Conservation (phyloP, 1,140 invertebrate species). For the Tachypleus tridentatus region DNA sequence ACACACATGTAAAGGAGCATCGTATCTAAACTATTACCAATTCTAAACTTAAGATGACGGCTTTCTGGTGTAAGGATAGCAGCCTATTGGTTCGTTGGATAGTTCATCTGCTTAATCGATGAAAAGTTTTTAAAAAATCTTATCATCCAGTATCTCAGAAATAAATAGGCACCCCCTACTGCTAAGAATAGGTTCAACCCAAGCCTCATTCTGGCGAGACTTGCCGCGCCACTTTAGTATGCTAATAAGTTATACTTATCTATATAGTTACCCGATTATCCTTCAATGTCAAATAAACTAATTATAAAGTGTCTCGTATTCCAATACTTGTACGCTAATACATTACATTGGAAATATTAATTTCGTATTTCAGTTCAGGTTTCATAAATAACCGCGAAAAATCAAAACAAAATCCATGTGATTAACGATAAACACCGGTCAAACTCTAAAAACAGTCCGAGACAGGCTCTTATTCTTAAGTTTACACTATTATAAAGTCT, state of each 20-base stretch:
- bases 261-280: slow-evolving; percentile 18
- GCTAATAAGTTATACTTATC: slow-evolving; percentile 22
- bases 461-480: neutral
- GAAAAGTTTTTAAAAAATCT: slow-evolving; percentile 1
- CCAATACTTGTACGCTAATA: neutral
- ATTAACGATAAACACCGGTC: slow-evolving; percentile 11
- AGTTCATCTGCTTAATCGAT: neutral
- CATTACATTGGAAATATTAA: slow-evolving; percentile 1
- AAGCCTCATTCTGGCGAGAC: slow-evolving; percentile 20
- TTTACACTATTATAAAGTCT: neutral
- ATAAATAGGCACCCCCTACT: slow-evolving; percentile 13
- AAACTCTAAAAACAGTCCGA: slow-evolving; percentile 12
- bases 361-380: slow-evolving; percentile 9
- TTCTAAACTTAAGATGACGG: neutral
- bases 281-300: slow-evolving; percentile 14
- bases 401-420: slow-evolving; percentile 22
- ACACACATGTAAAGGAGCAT: slow-evolving; percentile 1
- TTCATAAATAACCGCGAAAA: slow-evolving; percentile 10
- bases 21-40: neutral
- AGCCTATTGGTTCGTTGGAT: too few species aligned
- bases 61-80: neutral
- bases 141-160: slow-evolving; percentile 17
- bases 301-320: slow-evolving; percentile 14
- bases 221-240: slow-evolving; percentile 21
- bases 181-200: slow-evolving; percentile 15